phyloP scores from a whole-genome alignment of 2,888 invertebrate genomes.

The Chrysotoxum bicinctum region DNA sequence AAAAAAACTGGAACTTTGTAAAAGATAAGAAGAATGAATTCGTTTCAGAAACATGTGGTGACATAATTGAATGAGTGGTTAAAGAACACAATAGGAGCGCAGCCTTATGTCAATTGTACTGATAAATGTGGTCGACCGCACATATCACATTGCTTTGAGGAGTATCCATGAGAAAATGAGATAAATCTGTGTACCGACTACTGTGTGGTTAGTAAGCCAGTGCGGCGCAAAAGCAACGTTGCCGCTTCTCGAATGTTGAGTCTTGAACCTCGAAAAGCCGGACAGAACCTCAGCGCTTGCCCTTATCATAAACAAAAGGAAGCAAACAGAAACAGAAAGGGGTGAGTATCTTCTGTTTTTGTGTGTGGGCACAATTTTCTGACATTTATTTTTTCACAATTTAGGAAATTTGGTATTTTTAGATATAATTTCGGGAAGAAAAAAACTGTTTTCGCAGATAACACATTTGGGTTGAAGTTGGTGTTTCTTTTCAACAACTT shows the following conservation, averaged over 20 bases:
- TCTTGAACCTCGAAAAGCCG: background rate
- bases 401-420: constrained; percentile 59
- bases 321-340: constrained; percentile 39
- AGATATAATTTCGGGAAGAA: constrained; percentile 49
- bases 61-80: constrained; percentile 66
- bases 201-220: constrained; percentile 34
- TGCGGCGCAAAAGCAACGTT: constrained; percentile 64
- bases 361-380: background rate
- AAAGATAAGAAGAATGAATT: constrained; percentile 63
- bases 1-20: constrained; percentile 55
- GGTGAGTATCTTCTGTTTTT: constrained; percentile 62
- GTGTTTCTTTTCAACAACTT: background rate
- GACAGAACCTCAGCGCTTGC: constrained; percentile 6
- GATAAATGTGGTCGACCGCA: constrained; percentile 35
- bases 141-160: constrained; percentile 20
- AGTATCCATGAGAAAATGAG: constrained; percentile 71
- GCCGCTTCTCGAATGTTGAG: background rate
- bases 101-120: constrained; percentile 50
- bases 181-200: constrained; percentile 46
- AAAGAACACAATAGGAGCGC: constrained; percentile 54
- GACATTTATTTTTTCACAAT: constrained; percentile 15
- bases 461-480: constrained; percentile 12
- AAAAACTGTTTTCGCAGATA: constrained; percentile 41
- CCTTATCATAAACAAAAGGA: constrained; percentile 71
- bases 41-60: constrained; percentile 67